Percentiles rank a stretch among this genome's conserved stretches.
Conservation (phyloP, 2,797 vertebrate species). For the Gallirallus australis region DNA sequence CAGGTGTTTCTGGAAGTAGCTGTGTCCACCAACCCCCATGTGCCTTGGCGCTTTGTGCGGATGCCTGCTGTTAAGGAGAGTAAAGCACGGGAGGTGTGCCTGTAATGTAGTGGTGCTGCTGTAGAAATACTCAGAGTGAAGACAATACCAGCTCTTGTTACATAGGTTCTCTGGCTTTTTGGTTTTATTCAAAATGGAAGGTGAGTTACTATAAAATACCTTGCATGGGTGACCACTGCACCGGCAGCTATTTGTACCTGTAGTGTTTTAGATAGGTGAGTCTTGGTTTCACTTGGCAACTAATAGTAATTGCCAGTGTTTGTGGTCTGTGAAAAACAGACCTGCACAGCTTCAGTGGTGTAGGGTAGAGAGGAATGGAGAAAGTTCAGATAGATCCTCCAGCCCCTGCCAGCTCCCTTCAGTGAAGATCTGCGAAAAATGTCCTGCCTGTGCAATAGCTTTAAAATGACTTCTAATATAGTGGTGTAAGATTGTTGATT, state of each 20-base stretch:
- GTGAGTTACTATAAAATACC: neutral
- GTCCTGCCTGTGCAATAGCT: neutral
- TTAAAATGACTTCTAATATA: neutral
- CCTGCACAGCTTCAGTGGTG: too few relatives aligned
- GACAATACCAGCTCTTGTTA: neutral
- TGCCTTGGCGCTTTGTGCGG: neutral
- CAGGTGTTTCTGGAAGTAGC: neutral
- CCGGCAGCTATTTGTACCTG: neutral
- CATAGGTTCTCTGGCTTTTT: neutral
- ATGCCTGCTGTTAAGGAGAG: neutral
- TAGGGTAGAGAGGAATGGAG: neutral
- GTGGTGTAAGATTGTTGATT: neutral
- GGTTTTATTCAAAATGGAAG: neutral
- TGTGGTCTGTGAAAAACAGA: neutral
- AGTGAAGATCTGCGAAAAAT: neutral
- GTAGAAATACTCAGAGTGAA: neutral
- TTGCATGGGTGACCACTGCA: neutral
- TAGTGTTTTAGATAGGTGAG: neutral
- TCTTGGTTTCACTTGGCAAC: neutral
- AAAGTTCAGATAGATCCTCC: neutral
- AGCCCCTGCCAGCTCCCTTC: neutral
- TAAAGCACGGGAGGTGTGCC: neutral
- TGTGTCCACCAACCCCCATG: neutral
- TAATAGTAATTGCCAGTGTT: neutral
- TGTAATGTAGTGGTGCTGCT: neutral